Percentiles rank a stretch among this genome's conserved stretches.
These are phyloP conservation scores for Acrocephalus kingi DNA, from an alignment of 2,113 vertebrate genomes.

Conservation along the genomic window DNA sequence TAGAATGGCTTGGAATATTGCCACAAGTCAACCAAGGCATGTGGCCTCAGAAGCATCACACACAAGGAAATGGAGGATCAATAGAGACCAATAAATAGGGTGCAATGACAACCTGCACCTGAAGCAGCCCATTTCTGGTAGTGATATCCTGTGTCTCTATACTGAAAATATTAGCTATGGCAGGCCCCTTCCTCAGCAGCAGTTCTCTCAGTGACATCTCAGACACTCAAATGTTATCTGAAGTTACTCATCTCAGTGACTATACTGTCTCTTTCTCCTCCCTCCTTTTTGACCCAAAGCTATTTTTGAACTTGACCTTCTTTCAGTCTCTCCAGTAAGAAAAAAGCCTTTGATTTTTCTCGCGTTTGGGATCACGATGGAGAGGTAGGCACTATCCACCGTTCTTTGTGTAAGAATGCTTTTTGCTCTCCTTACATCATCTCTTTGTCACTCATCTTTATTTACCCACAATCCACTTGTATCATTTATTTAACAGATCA, in stretches of 20 bases:
- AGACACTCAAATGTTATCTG: not conserved
- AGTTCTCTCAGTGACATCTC: not conserved
- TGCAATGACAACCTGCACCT: not conserved
- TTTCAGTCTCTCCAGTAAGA: not conserved
- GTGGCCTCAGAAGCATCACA: not conserved
- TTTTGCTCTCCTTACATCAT: not conserved
- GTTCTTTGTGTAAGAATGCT: not conserved
- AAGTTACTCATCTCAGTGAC: not conserved
- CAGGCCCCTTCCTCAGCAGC: not conserved
- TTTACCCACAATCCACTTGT: not conserved
- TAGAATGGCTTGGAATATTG: not conserved
- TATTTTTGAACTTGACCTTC: not conserved
- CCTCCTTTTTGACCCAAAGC: conserved; percentile 7
- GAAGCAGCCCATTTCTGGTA: not conserved
- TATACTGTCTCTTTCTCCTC: not conserved
- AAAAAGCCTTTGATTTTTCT: conserved; percentile 1
- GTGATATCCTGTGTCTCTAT: not conserved
- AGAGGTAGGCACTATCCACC: not conserved
- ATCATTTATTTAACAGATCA: not conserved
- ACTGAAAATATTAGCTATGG: not conserved
- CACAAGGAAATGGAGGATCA: not conserved
- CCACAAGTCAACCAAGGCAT: not conserved
- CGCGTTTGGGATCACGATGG: not conserved
- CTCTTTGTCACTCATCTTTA: not conserved
- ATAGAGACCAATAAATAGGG: not conserved